Evolutionary conservation across 64 coral and sea anemone species (phyloP).

Genomic region (Dendronephthya gigantea): DNA sequence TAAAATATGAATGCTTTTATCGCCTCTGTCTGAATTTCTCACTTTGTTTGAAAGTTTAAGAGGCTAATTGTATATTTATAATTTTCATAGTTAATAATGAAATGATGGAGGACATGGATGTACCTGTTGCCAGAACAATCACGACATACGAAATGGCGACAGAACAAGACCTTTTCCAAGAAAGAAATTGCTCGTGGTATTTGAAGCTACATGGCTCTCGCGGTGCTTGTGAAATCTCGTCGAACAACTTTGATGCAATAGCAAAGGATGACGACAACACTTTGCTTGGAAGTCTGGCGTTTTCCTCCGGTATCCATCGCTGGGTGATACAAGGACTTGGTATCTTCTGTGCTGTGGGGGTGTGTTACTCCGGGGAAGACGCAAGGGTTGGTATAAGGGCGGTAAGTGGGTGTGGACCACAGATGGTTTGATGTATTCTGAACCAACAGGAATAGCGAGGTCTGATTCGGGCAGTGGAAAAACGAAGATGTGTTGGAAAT

Average conservation of each 20-base stretch:
- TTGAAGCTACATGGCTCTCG: background rate
- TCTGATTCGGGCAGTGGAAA: background rate
- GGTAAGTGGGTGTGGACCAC: background rate
- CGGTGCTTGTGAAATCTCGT: background rate
- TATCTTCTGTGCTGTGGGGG: background rate
- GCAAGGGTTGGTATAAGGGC: background rate
- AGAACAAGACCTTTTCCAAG: background rate
- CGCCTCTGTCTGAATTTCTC: no score
- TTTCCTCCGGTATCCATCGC: background rate
- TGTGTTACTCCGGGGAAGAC: background rate
- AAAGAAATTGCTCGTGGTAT: background rate
- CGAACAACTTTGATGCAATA: background rate
- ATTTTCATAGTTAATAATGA: background rate
- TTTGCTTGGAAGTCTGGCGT: background rate
- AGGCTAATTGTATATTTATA: no score
- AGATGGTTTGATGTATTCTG: background rate
- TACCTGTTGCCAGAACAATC: background rate
- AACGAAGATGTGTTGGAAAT: background rate
- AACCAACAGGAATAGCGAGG: background rate
- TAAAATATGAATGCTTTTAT: no score
- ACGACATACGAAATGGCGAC: background rate
- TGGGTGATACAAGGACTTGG: background rate
- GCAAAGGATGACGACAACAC: background rate
- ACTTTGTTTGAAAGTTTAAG: no score
- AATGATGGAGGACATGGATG: background rate